Base-by-base conservation (phyloP, 2,113 vertebrate species). In the Etia nguti region DNA sequence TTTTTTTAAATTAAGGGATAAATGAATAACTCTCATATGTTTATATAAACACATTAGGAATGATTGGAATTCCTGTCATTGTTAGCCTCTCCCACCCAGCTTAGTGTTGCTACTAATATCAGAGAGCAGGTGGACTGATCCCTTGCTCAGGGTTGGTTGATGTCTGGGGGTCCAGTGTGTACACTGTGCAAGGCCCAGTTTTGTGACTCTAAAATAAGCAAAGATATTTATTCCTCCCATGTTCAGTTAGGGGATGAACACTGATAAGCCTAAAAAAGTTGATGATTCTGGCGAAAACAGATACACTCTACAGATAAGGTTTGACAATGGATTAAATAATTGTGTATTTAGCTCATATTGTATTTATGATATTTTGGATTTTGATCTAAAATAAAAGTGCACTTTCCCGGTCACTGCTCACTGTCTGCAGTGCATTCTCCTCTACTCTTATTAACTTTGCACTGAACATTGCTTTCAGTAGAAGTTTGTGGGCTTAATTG, bases 51-150 rank as follows among this genome's bases (percentile, higher is more conserved):
- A 55, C 18, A 38, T 31, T 24, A 4, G 57, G 29, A 81, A 85
- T 79, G 82, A 79, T 13, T 60, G 80, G 83, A 79, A 89, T 79
- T 29, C 3, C 46, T 60, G 62, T 56, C 3, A 86, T 87, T 89
- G 60, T 92, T 83, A 59, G 65, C 59, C 41, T 88, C 62, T 88
- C 70, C 34, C 85, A 62, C 81, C 38, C 29, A 87, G 84, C 57
- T 86, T 65, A 82, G 56, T 75, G 31, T 24, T 24, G 85, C 24
- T 89, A 85, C 36, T 90, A 79, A 94, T 83, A 90, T 87, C 82
- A 87, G 41, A 80, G 24, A 94, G 91, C 95, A 96, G 93, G 79
- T 94, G 92, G 92, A 3, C 26, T 29, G 55, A 92, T 92, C 83
- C 85, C 52, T 56, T 57, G 86, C 79, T 85, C 22, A n/a, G 22